Conservation (phyloP, 2,113 vertebrate species). For the Ammospiza nelsoni region DNA sequence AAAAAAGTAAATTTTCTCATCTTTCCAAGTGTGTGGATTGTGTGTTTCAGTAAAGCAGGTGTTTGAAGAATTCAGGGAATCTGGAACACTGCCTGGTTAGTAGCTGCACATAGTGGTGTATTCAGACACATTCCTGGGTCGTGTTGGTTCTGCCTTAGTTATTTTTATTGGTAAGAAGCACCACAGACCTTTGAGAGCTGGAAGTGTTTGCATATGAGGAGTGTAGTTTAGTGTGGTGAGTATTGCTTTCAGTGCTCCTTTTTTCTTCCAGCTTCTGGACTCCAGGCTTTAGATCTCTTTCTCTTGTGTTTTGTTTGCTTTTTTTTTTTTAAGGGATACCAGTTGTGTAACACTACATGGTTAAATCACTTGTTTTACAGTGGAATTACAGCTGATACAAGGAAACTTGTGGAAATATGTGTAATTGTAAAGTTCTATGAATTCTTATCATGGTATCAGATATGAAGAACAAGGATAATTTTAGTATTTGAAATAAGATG, state of each 20-base stretch:
- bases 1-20: neutral
- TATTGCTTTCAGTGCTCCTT: conserved; percentile 8
- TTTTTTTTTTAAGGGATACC: neutral
- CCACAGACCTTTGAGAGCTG: neutral
- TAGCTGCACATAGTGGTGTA: neutral
- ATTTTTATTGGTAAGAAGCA: neutral
- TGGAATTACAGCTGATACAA: neutral
- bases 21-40: neutral
- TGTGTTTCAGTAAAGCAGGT: neutral
- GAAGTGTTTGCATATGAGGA: neutral
- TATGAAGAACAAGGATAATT: neutral
- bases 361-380: neutral
- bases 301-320: neutral
- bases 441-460: conserved; percentile 27
- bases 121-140: neutral
- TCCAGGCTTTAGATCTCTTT: neutral
- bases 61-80: neutral
- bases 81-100: neutral
- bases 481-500: conserved; percentile 1
- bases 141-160: neutral
- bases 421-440: conserved; percentile 15
- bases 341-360: neutral
- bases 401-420: neutral
- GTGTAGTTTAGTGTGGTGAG: neutral
- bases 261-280: neutral